Conservation (phyloP, 2,113 vertebrate species). For the Fulica atra region DNA sequence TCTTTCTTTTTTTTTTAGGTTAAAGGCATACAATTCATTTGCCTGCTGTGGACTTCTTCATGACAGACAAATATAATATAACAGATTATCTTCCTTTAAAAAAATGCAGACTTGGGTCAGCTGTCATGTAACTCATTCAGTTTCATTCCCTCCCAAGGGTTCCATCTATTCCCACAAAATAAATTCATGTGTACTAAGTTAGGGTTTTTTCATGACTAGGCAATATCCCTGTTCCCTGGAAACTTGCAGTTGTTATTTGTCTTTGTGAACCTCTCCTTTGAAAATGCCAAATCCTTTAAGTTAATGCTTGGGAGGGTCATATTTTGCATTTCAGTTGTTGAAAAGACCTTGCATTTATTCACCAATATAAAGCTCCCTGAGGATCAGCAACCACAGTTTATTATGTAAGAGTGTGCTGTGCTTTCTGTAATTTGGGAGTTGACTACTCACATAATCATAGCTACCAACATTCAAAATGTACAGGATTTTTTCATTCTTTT, state of each 20-base stretch:
- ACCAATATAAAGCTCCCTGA: slow-evolving; percentile 26
- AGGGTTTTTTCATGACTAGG: slow-evolving; percentile 46
- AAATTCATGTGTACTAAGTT: slow-evolving; percentile 36
- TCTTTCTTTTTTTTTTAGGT: neutral
- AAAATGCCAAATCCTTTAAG: slow-evolving; percentile 66
- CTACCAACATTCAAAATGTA: neutral
- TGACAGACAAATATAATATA: slow-evolving; percentile 35
- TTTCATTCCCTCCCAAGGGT: slow-evolving; percentile 43
- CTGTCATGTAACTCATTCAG: slow-evolving; percentile 10
- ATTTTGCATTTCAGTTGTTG: slow-evolving; percentile 69
- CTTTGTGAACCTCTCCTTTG: slow-evolving; percentile 38
- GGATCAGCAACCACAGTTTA: neutral
- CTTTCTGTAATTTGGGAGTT: slow-evolving; percentile 15
- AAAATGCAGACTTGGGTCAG: slow-evolving; percentile 13
- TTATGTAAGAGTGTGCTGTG: slow-evolving; percentile 9
- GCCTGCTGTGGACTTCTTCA: neutral
- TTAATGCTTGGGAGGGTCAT: slow-evolving; percentile 59
- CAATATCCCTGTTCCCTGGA: slow-evolving; percentile 50
- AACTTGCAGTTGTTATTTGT: slow-evolving; percentile 62
- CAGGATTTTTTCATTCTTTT: neutral
- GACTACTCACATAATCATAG: neutral
- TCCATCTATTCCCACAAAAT: slow-evolving; percentile 45
- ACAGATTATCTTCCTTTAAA: slow-evolving; percentile 56
- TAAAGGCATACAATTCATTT: slow-evolving; percentile 1
- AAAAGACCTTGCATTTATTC: slow-evolving; percentile 55